phyloP scores from a whole-genome alignment of 1,140 invertebrate genomes.

The Wiebesia pumilae region DNA sequence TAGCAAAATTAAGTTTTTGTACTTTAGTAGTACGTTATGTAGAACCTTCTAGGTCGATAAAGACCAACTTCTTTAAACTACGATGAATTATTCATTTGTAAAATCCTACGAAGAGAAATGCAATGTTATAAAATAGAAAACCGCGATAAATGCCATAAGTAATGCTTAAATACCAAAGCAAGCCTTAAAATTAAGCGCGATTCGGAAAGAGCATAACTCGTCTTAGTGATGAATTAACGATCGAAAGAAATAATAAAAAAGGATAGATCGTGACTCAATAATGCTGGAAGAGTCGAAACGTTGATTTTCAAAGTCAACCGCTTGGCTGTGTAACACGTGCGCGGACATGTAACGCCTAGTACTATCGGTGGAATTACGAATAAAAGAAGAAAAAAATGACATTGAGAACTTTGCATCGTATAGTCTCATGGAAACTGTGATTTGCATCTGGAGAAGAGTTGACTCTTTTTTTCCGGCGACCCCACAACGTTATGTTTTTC shows the following conservation, averaged over 20 bases:
- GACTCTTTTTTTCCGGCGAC: not conserved
- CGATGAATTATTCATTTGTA: no score
- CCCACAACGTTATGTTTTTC: conserved; percentile 3
- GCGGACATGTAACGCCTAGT: not conserved
- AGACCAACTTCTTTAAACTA: no score
- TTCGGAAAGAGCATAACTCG: not conserved
- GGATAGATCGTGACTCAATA: not conserved
- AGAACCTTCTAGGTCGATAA: no score
- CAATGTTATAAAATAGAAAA: no score
- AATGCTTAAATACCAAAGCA: no score
- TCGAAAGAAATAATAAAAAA: not conserved
- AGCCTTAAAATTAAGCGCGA: no score
- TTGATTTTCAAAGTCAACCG: conserved; percentile 25
- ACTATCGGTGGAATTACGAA: not conserved
- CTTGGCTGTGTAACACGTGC: not conserved
- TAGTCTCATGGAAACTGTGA: not conserved
- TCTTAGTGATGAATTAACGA: not conserved
- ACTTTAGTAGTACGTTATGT: no score
- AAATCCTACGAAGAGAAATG: no score
- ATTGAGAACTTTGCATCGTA: conserved; percentile 1
- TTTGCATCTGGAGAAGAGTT: conserved; percentile 3
- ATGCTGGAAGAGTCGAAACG: not conserved
- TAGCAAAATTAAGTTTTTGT: no score
- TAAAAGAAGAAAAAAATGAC: conserved; percentile 29
- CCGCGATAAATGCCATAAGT: no score